Percentiles rank a stretch among this genome's conserved stretches.
Evolutionary conservation across 23 tunicate genomes (phyloP).

Genomic region (Botrylloides violaceus): DNA sequence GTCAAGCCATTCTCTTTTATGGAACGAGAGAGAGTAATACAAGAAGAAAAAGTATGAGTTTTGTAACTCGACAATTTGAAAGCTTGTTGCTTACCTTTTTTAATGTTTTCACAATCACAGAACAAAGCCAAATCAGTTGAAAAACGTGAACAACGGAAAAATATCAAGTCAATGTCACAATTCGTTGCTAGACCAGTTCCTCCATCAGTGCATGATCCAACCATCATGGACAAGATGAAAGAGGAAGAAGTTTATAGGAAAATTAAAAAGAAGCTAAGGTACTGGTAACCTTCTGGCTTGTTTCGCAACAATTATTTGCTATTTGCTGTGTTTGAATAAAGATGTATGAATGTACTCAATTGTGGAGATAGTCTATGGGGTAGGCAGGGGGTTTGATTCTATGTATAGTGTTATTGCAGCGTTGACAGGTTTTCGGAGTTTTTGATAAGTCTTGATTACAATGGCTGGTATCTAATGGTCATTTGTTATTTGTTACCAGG

Average conservation of each 20-base stretch:
- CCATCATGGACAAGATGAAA: slow-evolving; percentile 29
- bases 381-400: too few relatives aligned
- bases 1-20: slow-evolving; percentile 70
- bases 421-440: too few relatives aligned
- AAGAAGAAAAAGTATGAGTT: slow-evolving; percentile 26
- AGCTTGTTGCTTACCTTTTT: too few relatives aligned
- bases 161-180: slow-evolving; percentile 28
- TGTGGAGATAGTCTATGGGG: too few relatives aligned
- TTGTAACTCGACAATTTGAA: not conserved
- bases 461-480: not conserved
- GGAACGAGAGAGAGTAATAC: slow-evolving; percentile 39
- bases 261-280: slow-evolving; percentile 67
- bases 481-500: slow-evolving; percentile 4
- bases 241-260: slow-evolving; percentile 65
- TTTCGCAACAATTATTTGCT: too few relatives aligned
- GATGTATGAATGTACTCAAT: too few relatives aligned
- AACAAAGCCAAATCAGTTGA: slow-evolving; percentile 17
- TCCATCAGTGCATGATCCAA: slow-evolving; percentile 30
- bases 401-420: too few relatives aligned
- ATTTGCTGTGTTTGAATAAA: too few relatives aligned
- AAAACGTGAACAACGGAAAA: slow-evolving; percentile 15
- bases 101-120: slow-evolving; percentile 2
- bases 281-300: too few relatives aligned
- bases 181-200: slow-evolving; percentile 60
- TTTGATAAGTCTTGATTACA: too few relatives aligned